Base-by-base conservation (phyloP, 2,888 invertebrate species). In the Drosophila niveifrons region DNA sequence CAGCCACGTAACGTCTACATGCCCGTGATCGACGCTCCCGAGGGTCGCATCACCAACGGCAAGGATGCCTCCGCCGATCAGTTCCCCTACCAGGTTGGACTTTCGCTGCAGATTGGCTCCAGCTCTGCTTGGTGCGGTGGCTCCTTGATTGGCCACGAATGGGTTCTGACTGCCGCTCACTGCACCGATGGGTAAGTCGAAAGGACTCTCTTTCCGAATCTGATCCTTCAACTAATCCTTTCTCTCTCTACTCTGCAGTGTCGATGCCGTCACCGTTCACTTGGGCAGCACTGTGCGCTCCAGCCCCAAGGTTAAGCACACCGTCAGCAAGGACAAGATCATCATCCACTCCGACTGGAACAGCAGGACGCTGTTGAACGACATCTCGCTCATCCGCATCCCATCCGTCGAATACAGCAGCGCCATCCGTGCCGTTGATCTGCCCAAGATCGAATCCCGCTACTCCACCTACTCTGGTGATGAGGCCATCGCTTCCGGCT, bases 161-260 rank as follows among this genome's bases (percentile, higher is more conserved):
- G 89, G 85, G 74, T 91, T 9, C 48, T 91, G 66, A 91, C 91
- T 29, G 91, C 91, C 46, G 91, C 91, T 70, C 91, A 91, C 71
- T 91, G 91, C 66, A 81, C 82, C 1, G 80, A 85, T 52, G 77
- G 78, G 88, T 88, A 76, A 77, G 79, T 41, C 43, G 0, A 0
- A 18, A 39, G 13, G 13, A 8, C 6, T 2, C 6, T 2, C 6
- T 1, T 13, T 1, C 10, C 8, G 2, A 8, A 28, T 2, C 10
- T 11, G 15, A 1, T 2, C 11, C 11, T 11, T 34, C 10, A 34
- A 3, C 13, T 9, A 55, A 51, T 66, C 51, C 15, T 0, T 2
- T 3, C 11, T 15, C 3, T 18, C 2, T 8, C 23, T 10, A 3
- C 11, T 0, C 3, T 18, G 4, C n/a, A 80, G 89, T 51, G 68